Conservation (phyloP, 2,113 vertebrate species). For the Hemibagrus wyckioides region DNA sequence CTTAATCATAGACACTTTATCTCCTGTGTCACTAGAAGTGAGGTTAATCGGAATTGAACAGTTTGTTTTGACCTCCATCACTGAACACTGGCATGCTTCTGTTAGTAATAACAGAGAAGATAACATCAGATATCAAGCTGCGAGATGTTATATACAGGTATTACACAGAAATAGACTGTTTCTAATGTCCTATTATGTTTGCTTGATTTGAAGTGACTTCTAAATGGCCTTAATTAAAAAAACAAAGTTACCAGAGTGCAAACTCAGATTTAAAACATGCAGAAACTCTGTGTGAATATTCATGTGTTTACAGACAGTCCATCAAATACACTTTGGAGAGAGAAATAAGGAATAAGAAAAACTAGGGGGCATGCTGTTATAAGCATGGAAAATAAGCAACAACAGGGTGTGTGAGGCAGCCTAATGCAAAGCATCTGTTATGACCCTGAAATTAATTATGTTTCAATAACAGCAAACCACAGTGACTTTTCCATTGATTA, state of each 20-base stretch:
- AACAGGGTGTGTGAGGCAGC: background rate
- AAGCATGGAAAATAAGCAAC: background rate
- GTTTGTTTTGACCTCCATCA: background rate
- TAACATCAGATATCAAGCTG: background rate
- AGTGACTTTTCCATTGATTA: background rate
- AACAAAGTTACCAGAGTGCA: background rate
- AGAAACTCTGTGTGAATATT: slow-evolving; percentile 8
- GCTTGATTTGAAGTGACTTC: background rate
- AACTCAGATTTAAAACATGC: background rate
- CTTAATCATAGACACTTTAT: background rate
- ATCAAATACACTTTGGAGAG: background rate
- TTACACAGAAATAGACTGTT: background rate
- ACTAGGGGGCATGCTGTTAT: background rate
- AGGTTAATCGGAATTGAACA: background rate
- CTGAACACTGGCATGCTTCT: background rate
- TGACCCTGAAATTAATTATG: background rate
- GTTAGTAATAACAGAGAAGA: background rate
- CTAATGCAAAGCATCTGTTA: background rate
- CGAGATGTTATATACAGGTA: background rate
- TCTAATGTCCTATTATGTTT: background rate
- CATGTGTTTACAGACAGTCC: background rate
- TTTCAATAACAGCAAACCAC: background rate
- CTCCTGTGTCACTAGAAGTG: background rate
- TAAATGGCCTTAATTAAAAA: background rate
- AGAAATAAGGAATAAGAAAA: background rate